Evolutionary conservation across 2,888 invertebrate genomes (phyloP).

Genomic region (Eupithecia pulchellata): DNA sequence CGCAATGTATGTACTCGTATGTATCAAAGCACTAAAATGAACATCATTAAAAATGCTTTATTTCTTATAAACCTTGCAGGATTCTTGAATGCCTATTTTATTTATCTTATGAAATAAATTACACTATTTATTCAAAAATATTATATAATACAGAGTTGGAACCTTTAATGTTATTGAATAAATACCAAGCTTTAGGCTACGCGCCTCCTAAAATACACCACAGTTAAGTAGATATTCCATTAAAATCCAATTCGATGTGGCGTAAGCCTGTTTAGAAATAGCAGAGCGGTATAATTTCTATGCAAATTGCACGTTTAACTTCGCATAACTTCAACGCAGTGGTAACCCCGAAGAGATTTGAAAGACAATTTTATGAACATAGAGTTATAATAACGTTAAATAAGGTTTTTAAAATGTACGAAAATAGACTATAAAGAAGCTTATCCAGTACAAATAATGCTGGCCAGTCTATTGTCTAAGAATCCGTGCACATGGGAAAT

Average conservation of each 20-base stretch:
- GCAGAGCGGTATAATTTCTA: slow-evolving; percentile 82
- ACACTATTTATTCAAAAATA: no score
- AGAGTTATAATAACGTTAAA: slow-evolving; percentile 1
- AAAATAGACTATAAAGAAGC: no score
- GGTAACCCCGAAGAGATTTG: slow-evolving; percentile 23
- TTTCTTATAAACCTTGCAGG: no score
- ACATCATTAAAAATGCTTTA: no score
- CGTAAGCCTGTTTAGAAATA: slow-evolving; percentile 53
- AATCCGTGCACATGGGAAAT: neutral
- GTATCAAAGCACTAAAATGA: no score
- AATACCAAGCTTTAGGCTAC: neutral
- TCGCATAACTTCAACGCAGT: slow-evolving; percentile 62
- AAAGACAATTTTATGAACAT: slow-evolving; percentile 25
- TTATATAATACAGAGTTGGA: neutral
- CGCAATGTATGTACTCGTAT: no score
- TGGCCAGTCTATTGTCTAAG: neutral
- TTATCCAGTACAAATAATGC: neutral
- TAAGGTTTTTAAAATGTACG: no score
- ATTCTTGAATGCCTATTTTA: no score
- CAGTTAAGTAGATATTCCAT: slow-evolving; percentile 3
- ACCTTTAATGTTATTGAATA: neutral
- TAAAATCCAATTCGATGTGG: neutral
- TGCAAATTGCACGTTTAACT: slow-evolving; percentile 84
- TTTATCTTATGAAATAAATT: no score
- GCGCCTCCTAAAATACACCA: neutral